Percentiles rank a stretch among this genome's conserved stretches.
phyloP scores from a whole-genome alignment of 2,113 vertebrate genomes.

The Budorcas taxicolor region DNA sequence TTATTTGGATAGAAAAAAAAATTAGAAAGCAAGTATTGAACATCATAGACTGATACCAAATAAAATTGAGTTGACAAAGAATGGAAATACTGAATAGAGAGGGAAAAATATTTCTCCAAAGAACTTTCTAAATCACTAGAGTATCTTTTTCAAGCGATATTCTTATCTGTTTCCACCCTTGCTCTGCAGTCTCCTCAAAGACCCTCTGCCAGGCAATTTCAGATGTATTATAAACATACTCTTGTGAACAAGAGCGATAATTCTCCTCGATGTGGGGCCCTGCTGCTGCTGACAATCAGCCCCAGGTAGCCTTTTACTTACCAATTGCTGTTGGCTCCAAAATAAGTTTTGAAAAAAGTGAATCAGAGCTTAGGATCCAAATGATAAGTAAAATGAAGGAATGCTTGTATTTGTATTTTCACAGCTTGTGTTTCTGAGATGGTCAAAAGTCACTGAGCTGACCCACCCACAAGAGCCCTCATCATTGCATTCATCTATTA shows the following conservation, averaged over 20 bases:
- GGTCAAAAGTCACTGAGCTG: conserved; percentile 40
- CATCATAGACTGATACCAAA: neutral
- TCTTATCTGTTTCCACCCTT: conserved; percentile 40
- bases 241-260: conserved; percentile 34
- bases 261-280: neutral
- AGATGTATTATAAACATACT: conserved; percentile 47
- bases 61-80: conserved; percentile 20
- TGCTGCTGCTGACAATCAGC: conserved; percentile 36
- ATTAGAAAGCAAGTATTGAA: neutral
- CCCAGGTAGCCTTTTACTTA: conserved; percentile 45
- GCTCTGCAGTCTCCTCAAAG: conserved; percentile 23
- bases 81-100: neutral
- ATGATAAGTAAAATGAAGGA: conserved; percentile 47
- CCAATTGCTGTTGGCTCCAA: conserved; percentile 43
- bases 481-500: conserved; percentile 44
- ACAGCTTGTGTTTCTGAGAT: conserved; percentile 42
- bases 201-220: conserved; percentile 35
- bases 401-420: conserved; percentile 52
- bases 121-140: conserved; percentile 27
- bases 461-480: conserved; percentile 8
- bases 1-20: conserved; percentile 1
- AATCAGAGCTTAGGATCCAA: conserved; percentile 39
- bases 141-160: conserved; percentile 18
- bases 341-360: conserved; percentile 57
- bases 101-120: neutral